These are phyloP conservation scores for Zophobas morio DNA, from an alignment of 1,140 invertebrate genomes.

Conservation along the genomic window DNA sequence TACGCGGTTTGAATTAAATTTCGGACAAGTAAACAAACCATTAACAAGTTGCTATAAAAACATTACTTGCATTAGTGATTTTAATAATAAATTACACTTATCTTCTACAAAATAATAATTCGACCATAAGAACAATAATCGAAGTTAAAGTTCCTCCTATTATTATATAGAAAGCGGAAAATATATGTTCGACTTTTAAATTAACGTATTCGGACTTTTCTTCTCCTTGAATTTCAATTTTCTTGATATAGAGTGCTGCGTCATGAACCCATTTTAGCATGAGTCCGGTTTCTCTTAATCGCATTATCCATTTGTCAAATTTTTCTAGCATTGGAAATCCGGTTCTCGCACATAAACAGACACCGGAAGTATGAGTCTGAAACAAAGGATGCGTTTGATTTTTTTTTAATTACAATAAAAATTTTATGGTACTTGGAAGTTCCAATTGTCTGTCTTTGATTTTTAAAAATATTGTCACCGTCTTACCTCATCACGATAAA, in stretches of 20 bases:
- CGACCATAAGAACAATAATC: neutral
- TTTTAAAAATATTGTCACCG: neutral
- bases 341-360: neutral
- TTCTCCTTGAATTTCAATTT: too few species aligned
- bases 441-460: too few species aligned
- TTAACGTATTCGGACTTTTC: neutral
- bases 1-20: too few species aligned
- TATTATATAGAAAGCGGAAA: neutral
- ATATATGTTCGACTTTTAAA: neutral
- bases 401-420: too few species aligned
- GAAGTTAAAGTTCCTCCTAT: neutral
- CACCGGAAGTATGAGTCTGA: neutral
- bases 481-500: constrained; percentile 1
- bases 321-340: neutral
- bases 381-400: too few species aligned
- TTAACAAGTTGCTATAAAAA: too few species aligned
- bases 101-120: neutral
- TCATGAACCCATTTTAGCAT: constrained; percentile 12
- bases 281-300: neutral
- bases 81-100: too few species aligned
- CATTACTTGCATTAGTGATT: too few species aligned
- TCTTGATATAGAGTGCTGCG: neutral
- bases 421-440: too few species aligned
- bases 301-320: neutral
- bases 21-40: too few species aligned